Percentiles rank a stretch among this genome's conserved stretches.
Evolutionary conservation across 1,140 invertebrate genomes (phyloP).

Genomic region (Limonius californicus): DNA sequence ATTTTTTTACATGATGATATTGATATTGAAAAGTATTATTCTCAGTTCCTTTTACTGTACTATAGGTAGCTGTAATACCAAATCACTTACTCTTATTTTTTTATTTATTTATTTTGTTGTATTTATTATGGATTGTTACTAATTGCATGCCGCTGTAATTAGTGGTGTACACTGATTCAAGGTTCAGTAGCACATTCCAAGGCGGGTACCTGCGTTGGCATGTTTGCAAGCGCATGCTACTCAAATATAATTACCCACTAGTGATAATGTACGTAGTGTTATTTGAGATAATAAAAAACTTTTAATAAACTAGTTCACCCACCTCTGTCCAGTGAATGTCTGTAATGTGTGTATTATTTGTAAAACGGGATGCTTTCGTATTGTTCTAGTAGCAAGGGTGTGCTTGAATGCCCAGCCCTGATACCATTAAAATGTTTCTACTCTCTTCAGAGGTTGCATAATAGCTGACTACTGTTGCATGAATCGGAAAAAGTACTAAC

Average conservation of each 20-base stretch:
- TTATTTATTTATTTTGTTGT: background rate
- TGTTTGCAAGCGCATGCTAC: background rate
- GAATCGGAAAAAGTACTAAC: background rate
- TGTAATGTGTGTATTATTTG: background rate
- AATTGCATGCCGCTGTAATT: background rate
- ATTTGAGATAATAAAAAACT: background rate
- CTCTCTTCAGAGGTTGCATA: background rate
- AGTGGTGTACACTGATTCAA: background rate
- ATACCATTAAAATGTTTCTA: no score
- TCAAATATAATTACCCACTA: background rate
- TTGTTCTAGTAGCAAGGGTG: background rate
- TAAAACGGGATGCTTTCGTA: no score
- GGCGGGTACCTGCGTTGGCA: background rate
- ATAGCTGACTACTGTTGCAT: background rate
- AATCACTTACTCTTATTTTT: background rate
- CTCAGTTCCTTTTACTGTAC: background rate
- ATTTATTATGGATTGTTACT: slow-evolving; percentile 6
- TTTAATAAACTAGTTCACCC: background rate
- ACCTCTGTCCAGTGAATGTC: background rate
- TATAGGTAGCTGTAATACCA: background rate
- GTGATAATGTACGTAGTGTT: slow-evolving; percentile 7
- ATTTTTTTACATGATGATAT: background rate
- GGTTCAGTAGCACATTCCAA: background rate
- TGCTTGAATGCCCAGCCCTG: no score
- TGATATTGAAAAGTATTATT: slow-evolving; percentile 6